Percentiles rank a stretch among this genome's conserved stretches.
Conservation (phyloP, 1,140 invertebrate species). For the Rhopalosiphum padi region DNA sequence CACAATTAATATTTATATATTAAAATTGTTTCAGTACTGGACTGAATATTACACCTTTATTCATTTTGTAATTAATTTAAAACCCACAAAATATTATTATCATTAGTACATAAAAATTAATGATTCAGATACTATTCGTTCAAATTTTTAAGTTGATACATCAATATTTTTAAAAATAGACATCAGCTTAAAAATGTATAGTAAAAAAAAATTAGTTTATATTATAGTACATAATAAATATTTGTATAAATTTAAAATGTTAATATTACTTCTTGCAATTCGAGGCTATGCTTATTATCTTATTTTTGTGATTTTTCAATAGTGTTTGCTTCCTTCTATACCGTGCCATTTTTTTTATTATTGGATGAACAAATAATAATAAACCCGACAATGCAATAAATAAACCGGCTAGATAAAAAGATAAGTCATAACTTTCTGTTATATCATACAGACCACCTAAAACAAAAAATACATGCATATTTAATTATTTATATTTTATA, state of each 20-base stretch:
- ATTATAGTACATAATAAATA: neutral
- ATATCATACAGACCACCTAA: conserved; percentile 74
- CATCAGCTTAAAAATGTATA: no score
- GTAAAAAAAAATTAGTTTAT: no score
- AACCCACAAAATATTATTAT: no score
- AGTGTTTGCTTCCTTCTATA: conserved; percentile 35
- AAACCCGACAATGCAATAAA: conserved; percentile 80
- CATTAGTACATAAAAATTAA: no score
- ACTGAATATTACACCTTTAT: no score
- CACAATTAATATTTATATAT: no score
- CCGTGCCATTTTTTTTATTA: conserved; percentile 50
- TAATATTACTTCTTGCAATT: conserved; percentile 45
- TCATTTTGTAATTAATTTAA: no score
- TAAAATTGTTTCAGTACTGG: no score
- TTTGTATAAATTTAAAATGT: neutral
- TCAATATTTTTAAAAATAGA: no score
- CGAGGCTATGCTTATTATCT: conserved; percentile 30
- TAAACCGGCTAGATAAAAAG: conserved; percentile 78
- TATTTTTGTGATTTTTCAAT: conserved; percentile 36
- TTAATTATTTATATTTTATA: conserved; percentile 23
- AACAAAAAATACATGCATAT: conserved; percentile 50
- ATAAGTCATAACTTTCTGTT: conserved; percentile 74
- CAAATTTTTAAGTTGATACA: no score
- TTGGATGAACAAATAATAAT: conserved; percentile 66
- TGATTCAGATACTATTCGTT: no score